A percentile compares a stretch with the other conserved stretches of the same genome.
Conservation (phyloP, 2,888 invertebrate genomes). For the Omphaloscelis lunosa region DNA sequence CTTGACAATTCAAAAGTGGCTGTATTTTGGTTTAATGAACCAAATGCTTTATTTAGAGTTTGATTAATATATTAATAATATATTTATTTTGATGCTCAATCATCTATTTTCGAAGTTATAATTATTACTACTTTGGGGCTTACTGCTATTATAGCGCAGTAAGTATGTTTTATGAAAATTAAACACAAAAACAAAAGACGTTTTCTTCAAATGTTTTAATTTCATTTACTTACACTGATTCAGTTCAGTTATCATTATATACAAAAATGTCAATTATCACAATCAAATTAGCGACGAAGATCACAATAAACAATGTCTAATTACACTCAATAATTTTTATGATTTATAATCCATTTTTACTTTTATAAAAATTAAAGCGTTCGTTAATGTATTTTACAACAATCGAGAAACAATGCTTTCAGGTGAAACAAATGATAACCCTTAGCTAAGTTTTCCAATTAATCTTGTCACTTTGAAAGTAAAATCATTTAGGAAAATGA, state of each 20-base stretch:
- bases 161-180: background rate
- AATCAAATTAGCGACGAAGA: conserved; percentile 86
- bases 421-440: conserved; percentile 61
- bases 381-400: conserved; percentile 70
- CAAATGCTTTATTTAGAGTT: background rate
- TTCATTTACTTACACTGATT: conserved; percentile 84
- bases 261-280: conserved; percentile 86
- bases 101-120: background rate
- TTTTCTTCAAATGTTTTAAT: conserved; percentile 68
- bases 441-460: conserved; percentile 61
- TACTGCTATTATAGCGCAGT: background rate
- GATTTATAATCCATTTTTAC: conserved; percentile 74
- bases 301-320: conserved; percentile 79
- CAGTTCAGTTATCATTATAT: conserved; percentile 84
- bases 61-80: background rate
- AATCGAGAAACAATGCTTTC: conserved; percentile 60
- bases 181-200: background rate
- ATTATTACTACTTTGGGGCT: background rate
- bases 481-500: conserved; percentile 61
- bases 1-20: background rate
- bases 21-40: background rate
- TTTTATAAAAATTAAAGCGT: conserved; percentile 61
- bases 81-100: background rate
- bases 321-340: conserved; percentile 79
- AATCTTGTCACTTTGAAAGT: conserved; percentile 65